A percentile compares a stretch with the other conserved stretches of the same genome.
Evolutionary conservation across 2,888 invertebrate species (phyloP).

Genomic region (Yponomeuta sedellus): DNA sequence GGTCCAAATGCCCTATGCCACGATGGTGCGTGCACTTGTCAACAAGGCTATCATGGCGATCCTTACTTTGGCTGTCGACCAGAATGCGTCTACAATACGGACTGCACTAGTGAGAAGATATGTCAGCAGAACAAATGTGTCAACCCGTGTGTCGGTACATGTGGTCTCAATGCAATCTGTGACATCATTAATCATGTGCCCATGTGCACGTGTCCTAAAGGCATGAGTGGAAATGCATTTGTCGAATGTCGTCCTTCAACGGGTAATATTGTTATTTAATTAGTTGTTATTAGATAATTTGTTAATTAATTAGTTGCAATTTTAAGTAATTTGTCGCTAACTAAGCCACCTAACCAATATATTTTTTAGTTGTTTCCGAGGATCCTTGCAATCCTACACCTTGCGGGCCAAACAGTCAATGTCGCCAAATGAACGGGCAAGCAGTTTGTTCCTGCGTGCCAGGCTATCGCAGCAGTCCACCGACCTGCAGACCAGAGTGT

Average conservation of each 20-base stretch:
- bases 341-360: not conserved
- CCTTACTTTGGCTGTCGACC: constrained; percentile 82
- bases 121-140: constrained; percentile 81
- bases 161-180: constrained; percentile 82
- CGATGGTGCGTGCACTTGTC: constrained; percentile 78
- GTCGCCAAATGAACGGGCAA: constrained; percentile 80
- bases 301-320: not conserved
- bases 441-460: constrained; percentile 85
- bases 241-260: constrained; percentile 72
- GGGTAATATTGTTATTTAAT: constrained; percentile 57
- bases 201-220: constrained; percentile 81
- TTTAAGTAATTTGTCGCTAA: not conserved
- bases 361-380: constrained; percentile 30
- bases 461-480: constrained; percentile 84
- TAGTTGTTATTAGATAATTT: not conserved
- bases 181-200: constrained; percentile 84
- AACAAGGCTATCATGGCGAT: constrained; percentile 79
- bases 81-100: constrained; percentile 81
- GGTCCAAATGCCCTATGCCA: constrained; percentile 78
- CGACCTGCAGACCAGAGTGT: constrained; percentile 87
- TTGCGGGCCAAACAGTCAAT: constrained; percentile 86
- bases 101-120: constrained; percentile 79
- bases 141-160: constrained; percentile 84
- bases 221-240: constrained; percentile 82
- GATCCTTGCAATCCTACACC: constrained; percentile 87